Base-by-base conservation (phyloP, 2,888 invertebrate genomes). In the Scaptomyza flava region DNA sequence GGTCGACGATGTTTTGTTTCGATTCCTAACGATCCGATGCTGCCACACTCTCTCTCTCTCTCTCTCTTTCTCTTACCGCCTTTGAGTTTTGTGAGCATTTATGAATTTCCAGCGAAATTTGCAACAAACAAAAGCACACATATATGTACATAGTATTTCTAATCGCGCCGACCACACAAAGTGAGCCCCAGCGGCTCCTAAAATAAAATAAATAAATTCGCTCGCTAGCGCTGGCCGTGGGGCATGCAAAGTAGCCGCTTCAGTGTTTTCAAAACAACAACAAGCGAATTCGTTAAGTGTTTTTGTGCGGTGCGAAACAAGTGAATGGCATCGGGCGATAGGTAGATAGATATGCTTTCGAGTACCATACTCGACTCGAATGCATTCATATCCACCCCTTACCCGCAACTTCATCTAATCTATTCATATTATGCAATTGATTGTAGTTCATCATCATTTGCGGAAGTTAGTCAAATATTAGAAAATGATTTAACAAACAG, bases 191-290 rank as follows among this genome's bases (percentile, higher is more conserved):
- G 9, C 41, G 14, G 38, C 8, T 14, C 7, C 38, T 14, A 3
- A 38, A 38, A 38, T 14, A 34, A n/a, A 5, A 36, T 3, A 5
- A n/a, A 36, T 2, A 2, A 36, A 36, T 41, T 42, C 51, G 42
- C 8, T 17, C 0, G 27, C 60, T 46, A 31, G 42, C 9, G 46
- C 56, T 51, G 61, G 77, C 81, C 65, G 61, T 59, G 34, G 71
- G 81, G 62, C 81, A 68, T 51, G 61, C 76, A 75, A 84, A 81
- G 82, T 79, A 87, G 81, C 87, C 66, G 79, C 74, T 71, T 70
- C 70, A 62, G 53, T 70, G 43, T 61, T 67, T 43, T 43, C 41
- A 68, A 66, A 36, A 60, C 58, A 58, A 63, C 45, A 27, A 43
- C 45, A 43, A 20, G 14, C 23, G n/a, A 56, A 34, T 17, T 6